phyloP scores from a whole-genome alignment of 1,140 invertebrate species.

The Macrotrachela quadricornifera region DNA sequence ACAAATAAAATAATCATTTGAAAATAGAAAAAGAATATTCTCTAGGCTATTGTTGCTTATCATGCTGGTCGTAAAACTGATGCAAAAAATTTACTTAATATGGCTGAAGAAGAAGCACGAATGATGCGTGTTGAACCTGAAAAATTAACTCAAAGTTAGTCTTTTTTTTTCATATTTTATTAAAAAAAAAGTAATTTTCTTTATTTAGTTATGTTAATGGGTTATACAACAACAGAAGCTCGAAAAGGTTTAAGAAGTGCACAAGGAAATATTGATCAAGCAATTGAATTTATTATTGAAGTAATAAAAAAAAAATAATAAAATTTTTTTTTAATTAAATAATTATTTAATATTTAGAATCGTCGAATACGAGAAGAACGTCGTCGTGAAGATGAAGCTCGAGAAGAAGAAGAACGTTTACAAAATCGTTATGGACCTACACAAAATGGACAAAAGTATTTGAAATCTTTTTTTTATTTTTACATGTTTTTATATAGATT shows the following conservation, averaged over 20 bases:
- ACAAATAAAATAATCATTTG: too few relatives aligned
- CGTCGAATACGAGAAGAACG: too few relatives aligned
- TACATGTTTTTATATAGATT: too few relatives aligned
- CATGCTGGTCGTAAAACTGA: background rate
- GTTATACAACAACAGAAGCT: constrained; percentile 3
- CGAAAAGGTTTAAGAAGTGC: constrained; percentile 1
- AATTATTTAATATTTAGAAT: too few relatives aligned
- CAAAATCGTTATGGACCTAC: too few relatives aligned
- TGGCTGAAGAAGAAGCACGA: background rate
- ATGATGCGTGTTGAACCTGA: constrained; percentile 5
- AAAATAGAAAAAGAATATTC: too few relatives aligned
- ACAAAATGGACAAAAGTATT: too few relatives aligned
- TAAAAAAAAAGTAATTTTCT: background rate
- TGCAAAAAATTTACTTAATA: background rate
- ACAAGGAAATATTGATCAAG: background rate
- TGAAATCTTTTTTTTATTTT: too few relatives aligned
- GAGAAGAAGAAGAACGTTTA: too few relatives aligned
- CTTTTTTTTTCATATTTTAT: background rate
- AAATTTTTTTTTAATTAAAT: too few relatives aligned
- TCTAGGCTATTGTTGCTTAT: background rate
- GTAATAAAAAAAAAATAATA: background rate
- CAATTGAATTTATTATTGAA: constrained; percentile 5
- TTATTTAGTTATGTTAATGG: background rate
- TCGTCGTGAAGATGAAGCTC: too few relatives aligned
- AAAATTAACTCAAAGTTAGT: constrained; percentile 2